These are phyloP conservation scores for Mermis nigrescens DNA, from an alignment of 2,888 invertebrate genomes.

Conservation along the genomic window DNA sequence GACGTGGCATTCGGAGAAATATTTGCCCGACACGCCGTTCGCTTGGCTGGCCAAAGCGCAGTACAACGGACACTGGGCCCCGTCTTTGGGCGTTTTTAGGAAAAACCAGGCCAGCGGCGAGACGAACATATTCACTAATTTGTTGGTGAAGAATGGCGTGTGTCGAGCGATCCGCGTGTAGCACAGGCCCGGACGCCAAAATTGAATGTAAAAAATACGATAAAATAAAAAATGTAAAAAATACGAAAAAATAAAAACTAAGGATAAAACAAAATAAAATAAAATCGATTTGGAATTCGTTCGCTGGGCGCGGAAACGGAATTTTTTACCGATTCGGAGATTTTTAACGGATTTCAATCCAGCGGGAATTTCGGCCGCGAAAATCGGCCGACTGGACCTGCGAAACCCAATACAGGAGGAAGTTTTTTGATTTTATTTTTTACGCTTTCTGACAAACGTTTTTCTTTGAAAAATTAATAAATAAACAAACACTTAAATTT, in stretches of 20 bases:
- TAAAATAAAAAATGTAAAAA: no score
- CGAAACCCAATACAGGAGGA: no score
- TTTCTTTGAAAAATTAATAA: no score
- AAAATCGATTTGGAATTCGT: conserved; percentile 18
- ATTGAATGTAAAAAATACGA: no score
- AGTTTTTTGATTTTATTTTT: no score
- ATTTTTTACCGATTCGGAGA: no score
- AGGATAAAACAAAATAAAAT: not conserved
- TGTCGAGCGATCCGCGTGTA: conserved; percentile 40
- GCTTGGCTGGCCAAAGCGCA: conserved; percentile 53
- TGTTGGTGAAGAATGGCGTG: conserved; percentile 12
- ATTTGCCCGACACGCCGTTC: conserved; percentile 56
- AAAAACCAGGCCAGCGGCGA: conserved; percentile 23
- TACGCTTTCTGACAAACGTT: no score
- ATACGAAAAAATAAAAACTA: no score
- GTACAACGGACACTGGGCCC: conserved; percentile 56
- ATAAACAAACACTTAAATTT: no score
- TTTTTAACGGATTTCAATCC: no score
- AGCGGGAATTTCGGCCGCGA: no score
- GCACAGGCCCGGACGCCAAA: conserved; percentile 51
- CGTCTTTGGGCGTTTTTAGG: conserved; percentile 51
- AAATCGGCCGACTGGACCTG: no score
- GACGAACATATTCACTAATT: conserved; percentile 1
- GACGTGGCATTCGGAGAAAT: conserved; percentile 38
- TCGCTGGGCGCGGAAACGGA: conserved; percentile 16